These are phyloP conservation scores for Patiria pectinifera DNA, from an alignment of 53 echinoderm and acorn worm species.

Conservation along the genomic window DNA sequence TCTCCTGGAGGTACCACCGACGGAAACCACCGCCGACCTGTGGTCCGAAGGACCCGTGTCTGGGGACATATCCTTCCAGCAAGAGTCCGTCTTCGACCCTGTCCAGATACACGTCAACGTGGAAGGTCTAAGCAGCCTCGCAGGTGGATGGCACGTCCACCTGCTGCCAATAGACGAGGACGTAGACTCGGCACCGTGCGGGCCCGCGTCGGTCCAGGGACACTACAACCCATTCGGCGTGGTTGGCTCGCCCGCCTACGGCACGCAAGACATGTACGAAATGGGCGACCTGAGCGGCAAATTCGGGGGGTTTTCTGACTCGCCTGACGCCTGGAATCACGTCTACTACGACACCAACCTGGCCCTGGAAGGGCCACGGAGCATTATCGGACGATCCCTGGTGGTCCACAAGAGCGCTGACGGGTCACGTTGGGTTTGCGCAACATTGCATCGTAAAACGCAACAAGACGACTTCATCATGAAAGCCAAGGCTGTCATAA, in stretches of 20 bases:
- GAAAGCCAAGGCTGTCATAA: conserved; percentile 65
- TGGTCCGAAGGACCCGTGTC: conserved; percentile 73
- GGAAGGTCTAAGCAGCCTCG: conserved; percentile 60
- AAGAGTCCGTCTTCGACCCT: conserved; percentile 70
- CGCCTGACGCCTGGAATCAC: conserved; percentile 3
- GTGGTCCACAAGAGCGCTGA: conserved; percentile 79
- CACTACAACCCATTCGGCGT: conserved; percentile 93
- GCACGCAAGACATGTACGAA: conserved; percentile 89
- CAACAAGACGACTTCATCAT: conserved; percentile 67
- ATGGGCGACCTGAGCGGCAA: conserved; percentile 94
- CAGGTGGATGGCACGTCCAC: conserved; percentile 93
- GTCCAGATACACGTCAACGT: conserved; percentile 65
- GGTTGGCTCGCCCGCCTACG: conserved; percentile 66
- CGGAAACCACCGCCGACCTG: conserved; percentile 30
- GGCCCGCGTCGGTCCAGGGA: conserved; percentile 70
- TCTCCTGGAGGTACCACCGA: conserved; percentile 67
- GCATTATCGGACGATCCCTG: conserved; percentile 81
- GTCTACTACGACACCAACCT: conserved; percentile 73
- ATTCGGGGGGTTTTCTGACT: conserved; percentile 75
- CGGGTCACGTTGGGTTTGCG: conserved; percentile 88
- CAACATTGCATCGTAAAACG: conserved; percentile 62
- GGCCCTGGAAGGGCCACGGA: conserved; percentile 83
- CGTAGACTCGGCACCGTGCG: conserved; percentile 62
- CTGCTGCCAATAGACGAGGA: conserved; percentile 72
- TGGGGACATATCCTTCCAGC: conserved; percentile 74